Conservation (phyloP, 1,140 invertebrate genomes). For the Neodiprion virginianus region DNA sequence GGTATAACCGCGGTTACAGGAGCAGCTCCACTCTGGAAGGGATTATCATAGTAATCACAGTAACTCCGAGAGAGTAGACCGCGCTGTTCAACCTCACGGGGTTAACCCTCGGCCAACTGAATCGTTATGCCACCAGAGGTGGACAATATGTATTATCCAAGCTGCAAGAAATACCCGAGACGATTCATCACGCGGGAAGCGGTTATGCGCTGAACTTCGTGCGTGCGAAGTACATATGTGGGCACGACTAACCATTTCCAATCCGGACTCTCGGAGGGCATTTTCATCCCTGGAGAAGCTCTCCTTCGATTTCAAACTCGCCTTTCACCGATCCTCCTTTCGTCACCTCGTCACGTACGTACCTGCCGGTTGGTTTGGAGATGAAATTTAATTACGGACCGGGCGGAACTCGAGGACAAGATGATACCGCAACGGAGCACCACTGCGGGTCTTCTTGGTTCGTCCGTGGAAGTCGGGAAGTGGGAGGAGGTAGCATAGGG, state of each 20-base stretch:
- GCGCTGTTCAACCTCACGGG: conserved; percentile 32
- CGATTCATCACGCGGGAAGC: background rate
- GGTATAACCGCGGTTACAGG: conserved; percentile 26
- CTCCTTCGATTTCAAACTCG: no score
- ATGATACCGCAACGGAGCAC: no score
- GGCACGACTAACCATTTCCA: no score
- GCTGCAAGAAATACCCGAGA: background rate
- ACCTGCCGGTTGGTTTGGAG: no score
- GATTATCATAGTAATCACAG: conserved; percentile 47
- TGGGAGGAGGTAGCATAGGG: background rate
- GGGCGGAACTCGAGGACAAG: no score
- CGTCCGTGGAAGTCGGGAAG: background rate
- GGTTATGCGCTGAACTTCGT: background rate
- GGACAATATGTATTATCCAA: background rate
- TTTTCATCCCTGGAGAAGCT: no score
- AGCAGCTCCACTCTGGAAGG: conserved; percentile 26
- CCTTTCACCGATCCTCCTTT: no score
- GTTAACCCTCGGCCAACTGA: conserved; percentile 43
- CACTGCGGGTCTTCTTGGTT: no score
- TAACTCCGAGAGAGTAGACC: conserved; percentile 30
- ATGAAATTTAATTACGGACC: no score
- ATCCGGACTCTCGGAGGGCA: no score
- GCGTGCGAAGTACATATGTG: background rate
- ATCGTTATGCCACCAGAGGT: conserved; percentile 28
- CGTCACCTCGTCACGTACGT: no score